These are phyloP conservation scores for Lathronympha strigana DNA, from an alignment of 2,888 invertebrate species.

Conservation along the genomic window DNA sequence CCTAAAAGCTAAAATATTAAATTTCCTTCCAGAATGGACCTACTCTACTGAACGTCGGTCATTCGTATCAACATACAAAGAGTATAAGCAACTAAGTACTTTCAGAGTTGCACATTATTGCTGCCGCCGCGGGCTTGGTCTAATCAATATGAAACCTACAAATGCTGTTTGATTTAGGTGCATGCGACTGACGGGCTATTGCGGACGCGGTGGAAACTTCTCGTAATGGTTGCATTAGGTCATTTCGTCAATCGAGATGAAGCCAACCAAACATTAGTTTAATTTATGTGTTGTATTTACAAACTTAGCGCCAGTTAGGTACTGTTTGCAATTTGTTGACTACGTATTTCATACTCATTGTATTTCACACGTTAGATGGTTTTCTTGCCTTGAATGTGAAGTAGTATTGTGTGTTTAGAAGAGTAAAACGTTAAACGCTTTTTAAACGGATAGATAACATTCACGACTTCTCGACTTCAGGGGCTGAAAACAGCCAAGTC, in stretches of 20 bases:
- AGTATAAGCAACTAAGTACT: not conserved
- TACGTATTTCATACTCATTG: no score
- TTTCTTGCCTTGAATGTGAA: no score
- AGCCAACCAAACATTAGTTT: conserved; percentile 14
- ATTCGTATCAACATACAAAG: not conserved
- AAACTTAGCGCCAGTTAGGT: not conserved
- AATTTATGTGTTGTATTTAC: not conserved
- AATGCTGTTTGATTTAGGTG: conserved; percentile 29
- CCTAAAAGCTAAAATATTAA: not conserved
- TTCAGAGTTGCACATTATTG: conserved; percentile 15
- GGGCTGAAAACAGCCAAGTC: no score
- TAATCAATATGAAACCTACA: conserved; percentile 36
- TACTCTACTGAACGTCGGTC: not conserved
- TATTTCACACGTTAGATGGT: no score
- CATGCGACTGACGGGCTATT: conserved; percentile 25
- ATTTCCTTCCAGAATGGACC: conserved; percentile 7
- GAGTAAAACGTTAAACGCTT: no score
- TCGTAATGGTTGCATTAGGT: conserved; percentile 16
- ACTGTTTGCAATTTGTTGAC: not conserved
- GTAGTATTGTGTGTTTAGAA: no score
- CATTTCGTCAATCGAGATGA: conserved; percentile 9
- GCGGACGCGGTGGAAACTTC: conserved; percentile 1
- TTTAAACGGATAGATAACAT: no score
- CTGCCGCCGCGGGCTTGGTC: conserved; percentile 23
- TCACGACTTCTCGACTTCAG: no score